These are phyloP conservation scores for Hirundichthys speculiger DNA, from an alignment of 2,113 vertebrate species.

Conservation along the genomic window DNA sequence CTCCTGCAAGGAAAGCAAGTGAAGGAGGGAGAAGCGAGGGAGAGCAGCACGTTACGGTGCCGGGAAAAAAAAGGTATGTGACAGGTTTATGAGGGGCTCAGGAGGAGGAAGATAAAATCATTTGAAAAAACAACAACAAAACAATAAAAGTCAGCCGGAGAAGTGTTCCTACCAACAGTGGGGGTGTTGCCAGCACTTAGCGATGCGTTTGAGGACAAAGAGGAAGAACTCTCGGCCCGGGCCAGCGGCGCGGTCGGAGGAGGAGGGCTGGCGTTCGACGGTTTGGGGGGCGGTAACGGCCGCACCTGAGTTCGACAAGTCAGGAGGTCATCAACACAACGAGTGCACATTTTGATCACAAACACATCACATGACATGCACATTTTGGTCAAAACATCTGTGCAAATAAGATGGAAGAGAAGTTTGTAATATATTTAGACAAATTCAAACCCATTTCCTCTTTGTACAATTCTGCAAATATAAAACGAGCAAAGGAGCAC, in stretches of 20 bases:
- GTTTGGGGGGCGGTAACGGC: slow-evolving; percentile 92
- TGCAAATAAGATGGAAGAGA: too few species aligned
- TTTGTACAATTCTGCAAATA: too few species aligned
- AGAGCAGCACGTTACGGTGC: slow-evolving; percentile 19
- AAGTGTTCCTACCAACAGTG: slow-evolving; percentile 87
- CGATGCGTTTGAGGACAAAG: slow-evolving; percentile 93
- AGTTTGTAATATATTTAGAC: too few species aligned
- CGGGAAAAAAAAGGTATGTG: slow-evolving; percentile 26
- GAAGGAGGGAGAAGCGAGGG: slow-evolving; percentile 24
- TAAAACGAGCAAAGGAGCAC: too few species aligned
- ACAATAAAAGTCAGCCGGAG: slow-evolving; percentile 1
- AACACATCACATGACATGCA: too few species aligned
- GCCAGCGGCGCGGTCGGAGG: slow-evolving; percentile 91
- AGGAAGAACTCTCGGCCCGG: slow-evolving; percentile 95
- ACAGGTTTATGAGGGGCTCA: slow-evolving; percentile 9
- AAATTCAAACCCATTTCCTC: too few species aligned
- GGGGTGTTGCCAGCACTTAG: slow-evolving; percentile 94
- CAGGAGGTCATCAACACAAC: too few species aligned
- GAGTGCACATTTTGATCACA: neutral
- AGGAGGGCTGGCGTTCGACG: slow-evolving; percentile 88
- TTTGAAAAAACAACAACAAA: too few species aligned
- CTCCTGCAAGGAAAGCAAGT: slow-evolving; percentile 55
- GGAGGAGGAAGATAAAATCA: slow-evolving; percentile 10
- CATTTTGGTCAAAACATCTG: too few species aligned
- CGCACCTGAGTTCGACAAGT: slow-evolving; percentile 79